Conservation (phyloP, 2,797 vertebrate genomes). For the Cephalopachus bancanus region DNA sequence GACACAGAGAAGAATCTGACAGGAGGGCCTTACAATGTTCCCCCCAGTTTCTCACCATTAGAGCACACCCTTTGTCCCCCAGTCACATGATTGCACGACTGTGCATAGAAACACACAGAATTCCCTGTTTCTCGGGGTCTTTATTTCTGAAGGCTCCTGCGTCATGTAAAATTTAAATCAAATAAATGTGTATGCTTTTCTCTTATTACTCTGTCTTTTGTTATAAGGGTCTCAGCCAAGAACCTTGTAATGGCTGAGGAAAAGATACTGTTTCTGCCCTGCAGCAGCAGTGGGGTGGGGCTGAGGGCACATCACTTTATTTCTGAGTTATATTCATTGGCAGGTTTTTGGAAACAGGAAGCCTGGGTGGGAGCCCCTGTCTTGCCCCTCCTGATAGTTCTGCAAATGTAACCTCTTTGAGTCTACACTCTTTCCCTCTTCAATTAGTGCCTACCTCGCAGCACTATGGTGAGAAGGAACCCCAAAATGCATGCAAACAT, state of each 20-base stretch:
- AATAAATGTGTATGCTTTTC: background rate
- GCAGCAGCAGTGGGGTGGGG: background rate
- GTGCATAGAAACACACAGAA: background rate
- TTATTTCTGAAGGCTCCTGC: background rate
- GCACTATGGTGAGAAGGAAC: background rate
- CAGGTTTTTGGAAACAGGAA: background rate
- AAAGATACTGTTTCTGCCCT: background rate
- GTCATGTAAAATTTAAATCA: too few relatives aligned
- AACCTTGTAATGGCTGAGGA: background rate
- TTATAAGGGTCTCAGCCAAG: background rate
- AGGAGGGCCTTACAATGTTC: background rate
- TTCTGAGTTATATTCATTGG: background rate
- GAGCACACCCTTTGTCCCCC: background rate
- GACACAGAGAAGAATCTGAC: background rate
- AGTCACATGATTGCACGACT: background rate
- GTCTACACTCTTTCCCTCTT: background rate
- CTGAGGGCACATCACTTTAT: rapidly evolving
- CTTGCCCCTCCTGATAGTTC: background rate
- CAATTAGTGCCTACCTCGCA: rapidly evolving
- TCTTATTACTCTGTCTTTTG: background rate
- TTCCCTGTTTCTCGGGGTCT: too few relatives aligned
- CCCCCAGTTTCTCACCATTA: background rate
- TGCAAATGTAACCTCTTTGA: background rate
- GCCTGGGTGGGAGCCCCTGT: background rate
- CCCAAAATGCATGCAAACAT: background rate